Conservation (phyloP, 2,888 invertebrate species). For the Ptychoptera albimana region DNA sequence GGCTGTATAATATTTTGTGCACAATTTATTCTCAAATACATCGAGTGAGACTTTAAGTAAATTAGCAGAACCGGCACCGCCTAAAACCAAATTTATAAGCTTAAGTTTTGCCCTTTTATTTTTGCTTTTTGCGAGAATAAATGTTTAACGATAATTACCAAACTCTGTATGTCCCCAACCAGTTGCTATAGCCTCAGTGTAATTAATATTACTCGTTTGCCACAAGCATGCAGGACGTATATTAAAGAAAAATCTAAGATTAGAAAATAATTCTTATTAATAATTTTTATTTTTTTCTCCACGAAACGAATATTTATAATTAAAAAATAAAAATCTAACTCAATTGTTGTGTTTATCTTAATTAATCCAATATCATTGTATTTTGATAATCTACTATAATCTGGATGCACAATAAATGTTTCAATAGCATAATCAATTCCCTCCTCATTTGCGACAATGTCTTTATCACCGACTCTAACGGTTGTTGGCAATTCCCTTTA, state of each 20-base stretch:
- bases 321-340: too few species aligned
- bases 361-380: slow-evolving; percentile 54
- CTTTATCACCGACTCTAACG: slow-evolving; percentile 17
- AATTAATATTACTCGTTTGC: slow-evolving; percentile 23
- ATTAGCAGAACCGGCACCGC: too few species aligned
- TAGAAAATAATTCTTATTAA: too few species aligned
- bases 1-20: too few species aligned
- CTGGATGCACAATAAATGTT: slow-evolving; percentile 32
- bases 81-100: too few species aligned
- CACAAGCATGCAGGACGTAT: slow-evolving; percentile 44
- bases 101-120: too few species aligned
- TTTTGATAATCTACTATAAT: slow-evolving; percentile 34
- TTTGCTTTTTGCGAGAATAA: too few species aligned
- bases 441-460: slow-evolving; percentile 11
- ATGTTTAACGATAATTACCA: slow-evolving; percentile 12
- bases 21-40: too few species aligned
- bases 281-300: too few species aligned
- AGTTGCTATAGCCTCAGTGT: slow-evolving; percentile 35
- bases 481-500: slow-evolving; percentile 9
- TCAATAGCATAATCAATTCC: slow-evolving; percentile 5
- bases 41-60: too few species aligned
- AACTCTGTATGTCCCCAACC: slow-evolving; percentile 43
- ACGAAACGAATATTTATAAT: too few species aligned
- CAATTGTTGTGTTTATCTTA: slow-evolving; percentile 24
- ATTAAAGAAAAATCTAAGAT: too few species aligned